These are phyloP conservation scores for Polypterus bichir DNA, from an alignment of 2,113 vertebrate genomes.

Conservation along the genomic window DNA sequence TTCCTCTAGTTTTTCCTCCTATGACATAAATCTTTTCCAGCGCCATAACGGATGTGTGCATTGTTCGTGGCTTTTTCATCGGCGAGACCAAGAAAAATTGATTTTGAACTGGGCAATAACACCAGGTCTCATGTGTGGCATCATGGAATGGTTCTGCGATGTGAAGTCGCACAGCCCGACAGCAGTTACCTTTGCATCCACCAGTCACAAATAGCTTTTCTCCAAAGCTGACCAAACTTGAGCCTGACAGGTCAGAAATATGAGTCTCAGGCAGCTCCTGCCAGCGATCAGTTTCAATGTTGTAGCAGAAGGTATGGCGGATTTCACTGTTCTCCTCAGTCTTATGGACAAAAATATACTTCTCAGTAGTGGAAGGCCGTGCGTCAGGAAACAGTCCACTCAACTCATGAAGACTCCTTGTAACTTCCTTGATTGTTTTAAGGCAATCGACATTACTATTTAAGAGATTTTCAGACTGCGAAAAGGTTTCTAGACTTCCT, in stretches of 20 bases:
- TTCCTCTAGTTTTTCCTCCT: constrained; percentile 74
- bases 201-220: constrained; percentile 92
- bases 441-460: constrained; percentile 49
- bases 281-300: constrained; percentile 75
- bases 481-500: constrained; percentile 49
- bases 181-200: constrained; percentile 79
- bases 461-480: constrained; percentile 53
- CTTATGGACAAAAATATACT: constrained; percentile 93
- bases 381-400: constrained; percentile 74
- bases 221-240: constrained; percentile 72
- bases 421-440: constrained; percentile 49
- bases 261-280: constrained; percentile 58
- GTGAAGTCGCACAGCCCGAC: constrained; percentile 72
- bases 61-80: constrained; percentile 83
- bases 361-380: constrained; percentile 76
- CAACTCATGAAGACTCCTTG: constrained; percentile 48
- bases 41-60: constrained; percentile 76
- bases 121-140: constrained; percentile 83
- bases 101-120: constrained; percentile 74
- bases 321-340: constrained; percentile 73
- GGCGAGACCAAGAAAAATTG: constrained; percentile 58
- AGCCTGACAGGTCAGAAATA: constrained; percentile 74
- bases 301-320: constrained; percentile 81
- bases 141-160: constrained; percentile 75
- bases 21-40: constrained; percentile 78